These are phyloP conservation scores for Linepithema humile DNA, from an alignment of 1,140 invertebrate genomes.

Conservation along the genomic window DNA sequence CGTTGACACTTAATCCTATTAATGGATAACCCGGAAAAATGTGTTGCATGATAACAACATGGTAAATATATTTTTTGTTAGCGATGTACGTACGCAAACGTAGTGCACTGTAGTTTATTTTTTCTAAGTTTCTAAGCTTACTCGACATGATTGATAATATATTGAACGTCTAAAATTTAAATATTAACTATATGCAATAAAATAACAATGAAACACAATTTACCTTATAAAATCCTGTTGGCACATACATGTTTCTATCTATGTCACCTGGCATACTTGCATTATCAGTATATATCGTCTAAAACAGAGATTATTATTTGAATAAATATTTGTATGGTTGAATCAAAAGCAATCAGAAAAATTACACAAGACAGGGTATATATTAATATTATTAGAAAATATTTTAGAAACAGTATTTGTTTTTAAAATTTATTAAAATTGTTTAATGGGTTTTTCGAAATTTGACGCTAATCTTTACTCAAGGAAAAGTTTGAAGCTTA, in stretches of 20 bases:
- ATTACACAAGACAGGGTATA: neutral
- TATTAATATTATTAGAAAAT: neutral
- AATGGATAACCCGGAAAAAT: neutral
- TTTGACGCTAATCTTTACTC: neutral
- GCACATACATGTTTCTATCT: conserved; percentile 93
- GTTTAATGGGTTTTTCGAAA: neutral
- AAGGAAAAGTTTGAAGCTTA: neutral
- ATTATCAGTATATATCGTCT: conserved; percentile 90
- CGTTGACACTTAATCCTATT: neutral
- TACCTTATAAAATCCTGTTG: conserved; percentile 95
- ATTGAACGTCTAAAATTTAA: neutral
- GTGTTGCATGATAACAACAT: neutral
- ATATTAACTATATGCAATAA: neutral
- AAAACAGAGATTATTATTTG: conserved; percentile 75
- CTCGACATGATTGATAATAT: neutral
- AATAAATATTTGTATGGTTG: neutral
- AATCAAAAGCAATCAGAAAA: neutral
- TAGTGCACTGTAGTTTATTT: neutral
- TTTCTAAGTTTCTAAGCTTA: neutral
- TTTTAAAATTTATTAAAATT: too few species aligned
- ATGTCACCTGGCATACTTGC: conserved; percentile 88
- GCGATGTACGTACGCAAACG: neutral
- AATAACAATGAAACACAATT: conserved; percentile 19
- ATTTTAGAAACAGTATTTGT: neutral
- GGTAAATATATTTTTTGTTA: neutral